A percentile compares a stretch with the other conserved stretches of the same genome.
Evolutionary conservation across 1,140 invertebrate species (phyloP).

Genomic region (Thereuonema tuberculata): DNA sequence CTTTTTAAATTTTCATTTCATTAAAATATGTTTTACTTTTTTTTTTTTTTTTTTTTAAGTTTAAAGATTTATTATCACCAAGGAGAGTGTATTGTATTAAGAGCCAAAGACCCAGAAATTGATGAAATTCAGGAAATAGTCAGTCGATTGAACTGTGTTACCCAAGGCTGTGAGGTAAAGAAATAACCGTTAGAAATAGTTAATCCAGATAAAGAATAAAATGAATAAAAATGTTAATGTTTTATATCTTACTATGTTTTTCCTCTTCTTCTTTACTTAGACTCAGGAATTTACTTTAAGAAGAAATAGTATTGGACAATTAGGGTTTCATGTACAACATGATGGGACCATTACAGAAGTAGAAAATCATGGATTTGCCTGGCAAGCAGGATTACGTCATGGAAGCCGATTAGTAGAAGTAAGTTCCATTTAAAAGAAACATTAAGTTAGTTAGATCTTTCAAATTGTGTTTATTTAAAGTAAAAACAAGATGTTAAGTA

Average conservation of each 20-base stretch:
- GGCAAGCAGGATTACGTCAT: slow-evolving; percentile 73
- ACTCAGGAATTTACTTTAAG: slow-evolving; percentile 54
- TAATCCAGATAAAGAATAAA: too few species aligned
- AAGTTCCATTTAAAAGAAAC: slow-evolving; percentile 23
- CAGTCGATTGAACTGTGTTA: slow-evolving; percentile 51
- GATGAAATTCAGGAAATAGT: slow-evolving; percentile 68
- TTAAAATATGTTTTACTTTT: neutral
- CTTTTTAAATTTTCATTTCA: too few species aligned
- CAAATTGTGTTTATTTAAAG: too few species aligned
- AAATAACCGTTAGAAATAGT: too few species aligned
- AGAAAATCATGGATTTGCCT: slow-evolving; percentile 71
- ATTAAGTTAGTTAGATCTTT: too few species aligned
- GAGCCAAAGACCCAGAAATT: slow-evolving; percentile 38
- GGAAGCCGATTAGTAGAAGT: slow-evolving; percentile 79
- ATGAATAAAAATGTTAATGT: too few species aligned
- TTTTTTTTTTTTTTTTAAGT: slow-evolving; percentile 22
- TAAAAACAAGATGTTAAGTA: too few species aligned
- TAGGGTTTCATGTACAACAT: slow-evolving; percentile 91
- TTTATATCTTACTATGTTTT: too few species aligned
- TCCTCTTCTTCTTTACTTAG: slow-evolving; percentile 17
- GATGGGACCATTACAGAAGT: slow-evolving; percentile 92
- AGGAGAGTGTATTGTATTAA: slow-evolving; percentile 62
- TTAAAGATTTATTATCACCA: slow-evolving; percentile 43
- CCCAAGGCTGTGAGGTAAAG: slow-evolving; percentile 48
- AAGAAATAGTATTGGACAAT: slow-evolving; percentile 65